phyloP scores from a whole-genome alignment of 1,140 invertebrate genomes.

The Calliopsis andreniformis region DNA sequence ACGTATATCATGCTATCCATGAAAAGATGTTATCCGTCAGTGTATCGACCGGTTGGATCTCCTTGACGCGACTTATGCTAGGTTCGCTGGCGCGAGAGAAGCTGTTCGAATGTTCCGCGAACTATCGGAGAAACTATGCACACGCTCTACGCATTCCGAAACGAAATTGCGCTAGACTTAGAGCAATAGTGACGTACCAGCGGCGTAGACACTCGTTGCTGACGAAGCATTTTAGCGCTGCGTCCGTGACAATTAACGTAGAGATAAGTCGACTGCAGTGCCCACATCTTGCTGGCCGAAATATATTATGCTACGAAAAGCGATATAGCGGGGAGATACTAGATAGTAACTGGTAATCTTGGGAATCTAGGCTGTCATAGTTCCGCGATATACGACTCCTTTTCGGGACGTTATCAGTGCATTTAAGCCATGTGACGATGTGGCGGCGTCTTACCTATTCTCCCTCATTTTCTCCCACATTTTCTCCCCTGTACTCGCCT shows the following conservation, averaged over 20 bases:
- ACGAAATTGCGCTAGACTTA: conserved; percentile 40
- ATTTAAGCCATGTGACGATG: not conserved
- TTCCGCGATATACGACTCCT: conserved; percentile 28
- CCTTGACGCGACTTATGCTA: conserved; percentile 8
- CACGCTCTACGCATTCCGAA: not conserved
- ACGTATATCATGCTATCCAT: too few species aligned
- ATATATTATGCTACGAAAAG: conserved; percentile 56
- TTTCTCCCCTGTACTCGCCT: not conserved
- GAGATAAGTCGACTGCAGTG: conserved; percentile 62
- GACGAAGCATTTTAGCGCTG: conserved; percentile 68
- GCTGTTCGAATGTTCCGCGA: not conserved
- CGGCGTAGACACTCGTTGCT: conserved; percentile 50
- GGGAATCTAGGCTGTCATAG: conserved; percentile 46
- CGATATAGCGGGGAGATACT: conserved; percentile 18
- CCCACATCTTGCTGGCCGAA: conserved; percentile 53
- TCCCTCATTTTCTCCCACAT: not conserved
- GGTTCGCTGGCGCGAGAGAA: too few species aligned
- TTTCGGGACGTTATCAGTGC: conserved; percentile 18
- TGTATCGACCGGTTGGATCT: not conserved
- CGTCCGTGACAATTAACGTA: conserved; percentile 67
- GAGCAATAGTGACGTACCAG: conserved; percentile 61
- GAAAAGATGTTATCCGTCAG: too few species aligned
- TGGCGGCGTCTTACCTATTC: conserved; percentile 26
- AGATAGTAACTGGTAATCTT: conserved; percentile 37
- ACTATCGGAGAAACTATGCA: not conserved